Conservation (phyloP, 1,140 invertebrate species). For the Akabosia matsudoensis region DNA sequence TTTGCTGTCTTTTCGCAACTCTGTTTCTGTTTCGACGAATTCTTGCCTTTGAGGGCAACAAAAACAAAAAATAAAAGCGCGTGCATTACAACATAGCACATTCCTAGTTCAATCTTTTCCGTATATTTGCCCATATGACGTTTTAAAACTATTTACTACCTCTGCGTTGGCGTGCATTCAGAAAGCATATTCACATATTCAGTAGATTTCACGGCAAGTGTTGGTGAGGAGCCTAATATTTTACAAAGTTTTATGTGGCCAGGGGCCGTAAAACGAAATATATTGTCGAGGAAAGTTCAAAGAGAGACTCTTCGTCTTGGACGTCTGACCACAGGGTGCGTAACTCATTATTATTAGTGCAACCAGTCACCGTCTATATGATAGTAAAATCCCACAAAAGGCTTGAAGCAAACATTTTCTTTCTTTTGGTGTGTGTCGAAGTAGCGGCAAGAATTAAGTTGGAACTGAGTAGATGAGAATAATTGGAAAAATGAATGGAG, state of each 20-base stretch:
- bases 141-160: too few species aligned
- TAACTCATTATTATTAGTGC: conserved; percentile 24
- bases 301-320: conserved; percentile 7
- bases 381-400: neutral
- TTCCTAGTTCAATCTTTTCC: too few species aligned
- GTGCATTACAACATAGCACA: too few species aligned
- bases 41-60: too few species aligned
- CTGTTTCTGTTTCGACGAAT: too few species aligned
- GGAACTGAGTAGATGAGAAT: too few species aligned
- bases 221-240: conserved; percentile 17
- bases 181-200: neutral
- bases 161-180: too few species aligned
- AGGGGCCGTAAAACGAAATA: conserved; percentile 21
- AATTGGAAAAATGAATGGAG: neutral
- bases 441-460: too few species aligned
- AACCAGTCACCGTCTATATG: neutral
- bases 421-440: neutral
- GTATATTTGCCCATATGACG: too few species aligned
- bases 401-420: neutral
- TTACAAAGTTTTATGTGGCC: conserved; percentile 25
- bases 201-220: neutral
- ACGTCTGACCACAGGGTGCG: conserved; percentile 20
- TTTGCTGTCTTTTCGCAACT: too few species aligned
- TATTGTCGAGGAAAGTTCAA: conserved; percentile 22
- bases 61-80: too few species aligned